Conservation (phyloP, 1,140 invertebrate genomes). For the Hestina assimilis region DNA sequence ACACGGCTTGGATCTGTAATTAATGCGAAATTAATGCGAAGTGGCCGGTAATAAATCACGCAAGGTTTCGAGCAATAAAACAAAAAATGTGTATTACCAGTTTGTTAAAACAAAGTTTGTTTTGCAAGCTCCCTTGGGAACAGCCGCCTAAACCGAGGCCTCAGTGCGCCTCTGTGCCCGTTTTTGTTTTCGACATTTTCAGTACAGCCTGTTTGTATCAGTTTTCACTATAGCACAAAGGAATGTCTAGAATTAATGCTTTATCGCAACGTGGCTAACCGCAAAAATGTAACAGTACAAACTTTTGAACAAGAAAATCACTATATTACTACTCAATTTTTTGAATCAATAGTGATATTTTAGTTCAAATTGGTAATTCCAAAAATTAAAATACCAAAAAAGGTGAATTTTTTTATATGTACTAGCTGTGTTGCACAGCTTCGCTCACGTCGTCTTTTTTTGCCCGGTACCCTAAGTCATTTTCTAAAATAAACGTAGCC, state of each 20-base stretch:
- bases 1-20: conserved; percentile 42
- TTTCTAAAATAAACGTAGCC: too few relatives aligned
- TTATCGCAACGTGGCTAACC: conserved; percentile 9
- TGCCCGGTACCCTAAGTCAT: too few relatives aligned
- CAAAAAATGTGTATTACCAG: conserved; percentile 70
- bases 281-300: conserved; percentile 7
- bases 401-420: neutral
- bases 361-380: too few relatives aligned
- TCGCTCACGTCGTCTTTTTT: too few relatives aligned
- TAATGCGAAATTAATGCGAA: conserved; percentile 74
- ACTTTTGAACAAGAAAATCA: conserved; percentile 14
- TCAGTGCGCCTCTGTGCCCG: conserved; percentile 14
- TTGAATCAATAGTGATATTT: too few relatives aligned
- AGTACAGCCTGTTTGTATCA: conserved; percentile 24
- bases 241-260: conserved; percentile 20
- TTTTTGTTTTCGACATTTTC: conserved; percentile 45
- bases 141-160: conserved; percentile 29
- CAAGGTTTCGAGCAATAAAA: conserved; percentile 62
- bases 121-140: conserved; percentile 54
- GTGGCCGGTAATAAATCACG: conserved; percentile 64
- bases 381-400: neutral
- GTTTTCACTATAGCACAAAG: conserved; percentile 22
- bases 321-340: neutral
- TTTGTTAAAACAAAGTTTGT: conserved; percentile 70
- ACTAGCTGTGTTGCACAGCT: too few relatives aligned